phyloP scores from a whole-genome alignment of 2,113 vertebrate genomes.

The Tursiops truncatus region DNA sequence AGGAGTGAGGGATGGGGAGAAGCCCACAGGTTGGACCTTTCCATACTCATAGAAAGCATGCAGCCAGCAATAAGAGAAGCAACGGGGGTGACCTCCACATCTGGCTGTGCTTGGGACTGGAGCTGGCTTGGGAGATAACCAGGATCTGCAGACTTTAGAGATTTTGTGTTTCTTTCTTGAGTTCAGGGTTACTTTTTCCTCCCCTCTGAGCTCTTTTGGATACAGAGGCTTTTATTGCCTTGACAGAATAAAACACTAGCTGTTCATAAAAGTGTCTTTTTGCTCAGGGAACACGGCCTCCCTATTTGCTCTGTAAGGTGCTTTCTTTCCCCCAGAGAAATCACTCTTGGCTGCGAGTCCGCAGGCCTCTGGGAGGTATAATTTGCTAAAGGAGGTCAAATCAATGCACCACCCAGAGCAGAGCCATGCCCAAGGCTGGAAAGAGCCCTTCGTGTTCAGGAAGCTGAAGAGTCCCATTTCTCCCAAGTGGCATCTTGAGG shows the following conservation, averaged over 20 bases:
- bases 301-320: background rate
- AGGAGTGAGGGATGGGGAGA: background rate
- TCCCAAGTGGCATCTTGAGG: background rate
- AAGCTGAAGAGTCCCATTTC: background rate
- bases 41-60: fast-evolving
- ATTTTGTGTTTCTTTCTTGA: background rate
- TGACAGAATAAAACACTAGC: background rate
- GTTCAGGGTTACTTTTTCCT: background rate
- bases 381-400: constrained; percentile 1
- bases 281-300: background rate
- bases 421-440: background rate
- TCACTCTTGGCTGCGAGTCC: background rate
- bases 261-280: background rate
- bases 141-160: background rate
- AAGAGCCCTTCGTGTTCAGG: background rate
- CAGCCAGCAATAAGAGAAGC: fast-evolving
- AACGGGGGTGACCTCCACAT: fast-evolving
- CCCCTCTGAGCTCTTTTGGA: background rate
- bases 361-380: background rate
- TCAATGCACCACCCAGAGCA: background rate
- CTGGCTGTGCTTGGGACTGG: background rate
- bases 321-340: background rate
- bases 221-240: background rate
- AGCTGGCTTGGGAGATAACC: background rate
- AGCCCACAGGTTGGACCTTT: fast-evolving